phyloP scores from a whole-genome alignment of 2,888 invertebrate species.

The Cerceris ruficornis region DNA sequence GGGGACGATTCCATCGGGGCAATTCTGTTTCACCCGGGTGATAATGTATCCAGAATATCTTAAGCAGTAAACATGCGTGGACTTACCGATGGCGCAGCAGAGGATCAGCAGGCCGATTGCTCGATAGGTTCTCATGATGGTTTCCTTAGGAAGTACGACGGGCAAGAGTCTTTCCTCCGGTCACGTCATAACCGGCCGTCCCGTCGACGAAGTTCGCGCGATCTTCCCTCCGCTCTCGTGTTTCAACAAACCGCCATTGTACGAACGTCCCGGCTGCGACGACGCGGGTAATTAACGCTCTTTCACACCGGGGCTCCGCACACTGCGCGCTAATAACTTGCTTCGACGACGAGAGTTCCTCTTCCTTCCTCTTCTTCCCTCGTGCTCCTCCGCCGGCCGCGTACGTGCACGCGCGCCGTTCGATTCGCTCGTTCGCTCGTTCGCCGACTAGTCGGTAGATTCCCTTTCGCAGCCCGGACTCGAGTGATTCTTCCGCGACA shows the following conservation, averaged over 20 bases:
- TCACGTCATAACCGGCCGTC: conserved; percentile 64
- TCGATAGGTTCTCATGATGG: conserved; percentile 70
- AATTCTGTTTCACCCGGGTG: too few relatives aligned
- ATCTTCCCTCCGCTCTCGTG: conserved; percentile 31
- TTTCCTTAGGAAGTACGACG: conserved; percentile 48
- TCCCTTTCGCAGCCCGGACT: too few relatives aligned
- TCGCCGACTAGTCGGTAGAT: too few relatives aligned
- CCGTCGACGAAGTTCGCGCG: conserved; percentile 25
- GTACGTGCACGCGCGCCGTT: too few relatives aligned
- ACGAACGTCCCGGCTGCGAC: conserved; percentile 37
- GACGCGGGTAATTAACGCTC: conserved; percentile 66
- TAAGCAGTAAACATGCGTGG: conserved; percentile 24
- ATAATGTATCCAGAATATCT: background rate
- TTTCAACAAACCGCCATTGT: conserved; percentile 73
- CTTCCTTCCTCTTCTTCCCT: conserved; percentile 5
- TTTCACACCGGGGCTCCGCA: conserved; percentile 51
- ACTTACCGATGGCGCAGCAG: conserved; percentile 76
- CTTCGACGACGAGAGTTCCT: conserved; percentile 33
- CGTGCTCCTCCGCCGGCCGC: background rate
- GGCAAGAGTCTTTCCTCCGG: conserved; percentile 44
- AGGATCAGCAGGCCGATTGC: conserved; percentile 69
- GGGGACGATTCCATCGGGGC: too few relatives aligned
- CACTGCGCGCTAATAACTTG: conserved; percentile 58
- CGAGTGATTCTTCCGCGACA: too few relatives aligned
- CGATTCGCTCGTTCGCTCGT: too few relatives aligned